Base-by-base conservation (phyloP, 2,888 invertebrate genomes). In the Agrotis exclamationis region DNA sequence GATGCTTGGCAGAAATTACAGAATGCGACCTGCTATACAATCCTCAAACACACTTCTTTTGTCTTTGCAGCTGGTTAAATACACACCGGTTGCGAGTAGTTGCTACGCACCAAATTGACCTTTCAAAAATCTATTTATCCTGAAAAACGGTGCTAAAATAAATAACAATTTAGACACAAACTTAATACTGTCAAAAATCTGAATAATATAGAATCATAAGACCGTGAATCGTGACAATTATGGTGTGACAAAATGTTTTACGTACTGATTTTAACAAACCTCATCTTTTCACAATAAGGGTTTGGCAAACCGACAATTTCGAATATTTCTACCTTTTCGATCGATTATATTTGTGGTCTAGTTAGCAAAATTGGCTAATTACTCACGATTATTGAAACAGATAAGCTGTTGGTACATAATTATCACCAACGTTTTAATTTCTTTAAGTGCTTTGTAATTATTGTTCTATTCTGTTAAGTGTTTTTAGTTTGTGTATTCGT, bases 351-450 rank as follows among this genome's bases (percentile, higher is more conserved):
- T 70, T 70, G 79, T 85, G 87, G 85, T 85, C 86, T 85, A 76
- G 70, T 87, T 86, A 71, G 50, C 82, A 77, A 63, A 81, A 83
- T 85, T 85, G 73, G 69, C 78, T 81, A 85, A 87, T 80, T 73
- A 83, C 73, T 67, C 47, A 54, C 57, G 77, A 66, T 62, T 82
- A 80, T 74, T 70, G 79, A 82, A 85, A 83, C 78, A 83, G 79
- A 82, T 81, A 76, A 78, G 68, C 54, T 67, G 54, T 68, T 44
- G 56, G 57, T 66, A 44, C 22, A 48, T 70, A 60, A 79, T 77
- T 70, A 77, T 76, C 84, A 83, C 70, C 76, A 80, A 66, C 58
- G 48, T 66, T 72, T 70, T 70, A 72, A 57, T 66, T 70, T 76
- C 50, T 60, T 58, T 82, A 78, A 76, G 54, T 66, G 66, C 59